Evolutionary conservation across 2,113 vertebrate genomes (phyloP).

Genomic region (Thymallus thymallus): DNA sequence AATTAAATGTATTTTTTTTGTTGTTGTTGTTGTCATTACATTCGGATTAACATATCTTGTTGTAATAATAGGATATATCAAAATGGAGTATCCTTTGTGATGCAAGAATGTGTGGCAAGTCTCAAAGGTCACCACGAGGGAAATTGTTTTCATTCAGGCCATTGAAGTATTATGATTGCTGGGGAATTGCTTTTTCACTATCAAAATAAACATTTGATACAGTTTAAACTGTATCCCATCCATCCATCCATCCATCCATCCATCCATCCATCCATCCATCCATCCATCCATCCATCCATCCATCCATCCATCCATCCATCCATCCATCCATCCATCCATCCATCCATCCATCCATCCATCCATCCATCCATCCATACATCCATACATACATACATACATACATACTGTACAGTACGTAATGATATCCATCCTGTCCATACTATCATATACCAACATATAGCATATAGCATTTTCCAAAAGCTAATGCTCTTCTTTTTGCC

Average conservation of each 20-base stretch:
- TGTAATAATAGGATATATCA: constrained; percentile 26
- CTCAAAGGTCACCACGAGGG: background rate
- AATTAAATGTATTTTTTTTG: no score
- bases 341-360: no score
- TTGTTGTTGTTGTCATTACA: constrained; percentile 29
- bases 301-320: no score
- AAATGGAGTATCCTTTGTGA: background rate
- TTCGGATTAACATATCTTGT: constrained; percentile 23
- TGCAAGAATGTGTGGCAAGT: background rate
- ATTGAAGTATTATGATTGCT: background rate
- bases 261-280: no score
- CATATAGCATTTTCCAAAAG: background rate
- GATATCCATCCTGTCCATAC: background rate
- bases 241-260: no score
- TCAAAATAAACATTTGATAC: no score
- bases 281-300: no score
- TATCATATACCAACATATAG: background rate
- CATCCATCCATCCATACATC: no score
- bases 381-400: no score
- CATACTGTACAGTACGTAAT: no score
- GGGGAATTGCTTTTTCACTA: background rate
- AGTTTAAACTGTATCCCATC: background rate
- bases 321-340: no score
- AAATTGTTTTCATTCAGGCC: background rate
- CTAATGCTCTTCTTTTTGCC: background rate